Evolutionary conservation across 2,797 vertebrate species (phyloP), one percentile per base, ranked within the genome.

Genomic region (Sylvilagus floridanus): DNA sequence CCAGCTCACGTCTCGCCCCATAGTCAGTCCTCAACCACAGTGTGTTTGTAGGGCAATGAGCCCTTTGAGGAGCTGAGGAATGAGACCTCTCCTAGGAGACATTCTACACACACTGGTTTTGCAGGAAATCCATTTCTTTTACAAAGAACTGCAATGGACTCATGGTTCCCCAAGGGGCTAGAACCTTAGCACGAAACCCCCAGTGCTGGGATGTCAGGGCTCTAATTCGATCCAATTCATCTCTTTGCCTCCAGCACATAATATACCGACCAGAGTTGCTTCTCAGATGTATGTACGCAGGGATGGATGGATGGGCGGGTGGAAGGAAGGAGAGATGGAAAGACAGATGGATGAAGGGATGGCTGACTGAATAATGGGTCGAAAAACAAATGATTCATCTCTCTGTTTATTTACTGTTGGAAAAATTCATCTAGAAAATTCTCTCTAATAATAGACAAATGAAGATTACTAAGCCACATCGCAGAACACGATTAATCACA

Each of bases 401-500:
- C 12, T 77, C 22, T 91, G 26, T 78, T 88, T 91, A 75, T 82
- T 73, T 65, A 78, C 87, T 87, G 78, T 1, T 92, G 78, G 52
- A 73, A 95, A 89, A 86, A 77, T n/a, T 94, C 79, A 91, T 84
- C 76, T 84, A 88, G 72, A 94, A 72, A 94, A 72, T 69, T 69
- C 73, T 32, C 71, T 88, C 81, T 78, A 90, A 60, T 82, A 88
- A 94, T 11, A 93, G 77, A 91, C 75, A 93, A 94, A 85, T 79
- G 84, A 86, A 84, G 83, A 95, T 84, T 62, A 50, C 14, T 12
- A 88, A 96, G 57, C 42, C 63, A 57, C 79, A 95, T 22, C 81
- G 68, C 57, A 93, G 84, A 93, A 76, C 57, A 95, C 81, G 73
- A 96, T 91, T 82, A 93, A 95, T 94, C 89, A 97, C 35, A 71